Evolutionary conservation across 2,888 invertebrate genomes (phyloP).

Genomic region (Lasioglossum leucozonium): DNA sequence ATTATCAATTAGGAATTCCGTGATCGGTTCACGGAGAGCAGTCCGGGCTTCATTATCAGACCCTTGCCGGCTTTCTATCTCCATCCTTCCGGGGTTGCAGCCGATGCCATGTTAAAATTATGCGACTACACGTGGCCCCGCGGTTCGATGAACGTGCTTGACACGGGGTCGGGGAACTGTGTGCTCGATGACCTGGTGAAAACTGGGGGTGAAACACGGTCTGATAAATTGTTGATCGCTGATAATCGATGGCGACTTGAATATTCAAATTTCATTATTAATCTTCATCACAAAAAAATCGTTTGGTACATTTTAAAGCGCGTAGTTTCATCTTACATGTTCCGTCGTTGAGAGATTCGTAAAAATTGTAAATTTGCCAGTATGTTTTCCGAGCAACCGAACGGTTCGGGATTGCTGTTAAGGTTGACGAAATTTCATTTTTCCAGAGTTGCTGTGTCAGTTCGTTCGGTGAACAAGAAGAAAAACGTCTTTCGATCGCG

Average conservation of each 20-base stretch:
- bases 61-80: constrained; percentile 11
- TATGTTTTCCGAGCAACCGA: not conserved
- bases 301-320: not conserved
- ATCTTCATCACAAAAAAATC: not conserved
- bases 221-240: not conserved
- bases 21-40: constrained; percentile 7
- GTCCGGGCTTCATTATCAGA: constrained; percentile 26
- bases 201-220: not conserved
- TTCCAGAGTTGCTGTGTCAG: too few species aligned
- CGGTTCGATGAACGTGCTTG: constrained; percentile 16
- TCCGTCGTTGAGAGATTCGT: not conserved
- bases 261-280: not conserved
- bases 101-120: constrained; percentile 34
- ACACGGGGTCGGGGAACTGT: constrained; percentile 4
- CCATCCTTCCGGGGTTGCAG: not conserved
- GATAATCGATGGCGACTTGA: not conserved
- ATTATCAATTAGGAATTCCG: not conserved
- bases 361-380: not conserved
- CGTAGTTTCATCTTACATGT: not conserved
- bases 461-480: not conserved
- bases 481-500: not conserved
- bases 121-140: constrained; percentile 31
- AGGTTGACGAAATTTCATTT: not conserved
- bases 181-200: not conserved
- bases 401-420: too few species aligned